Conservation (phyloP, 2,797 vertebrate species). For the Sebastes baramenuke region DNA sequence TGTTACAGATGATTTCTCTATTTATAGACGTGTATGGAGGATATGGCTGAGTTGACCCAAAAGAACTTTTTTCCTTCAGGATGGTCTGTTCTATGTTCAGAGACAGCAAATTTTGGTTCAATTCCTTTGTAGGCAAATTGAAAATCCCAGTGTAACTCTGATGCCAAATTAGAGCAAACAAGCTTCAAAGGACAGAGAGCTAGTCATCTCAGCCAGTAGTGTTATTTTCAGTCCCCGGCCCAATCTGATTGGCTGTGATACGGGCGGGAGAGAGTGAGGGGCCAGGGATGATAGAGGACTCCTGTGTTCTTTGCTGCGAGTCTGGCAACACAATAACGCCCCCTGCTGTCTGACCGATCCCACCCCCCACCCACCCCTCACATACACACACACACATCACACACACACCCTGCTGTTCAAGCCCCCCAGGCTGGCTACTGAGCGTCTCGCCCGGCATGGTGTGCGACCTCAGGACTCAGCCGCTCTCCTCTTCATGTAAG, state of each 20-base stretch:
- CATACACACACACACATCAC: background rate
- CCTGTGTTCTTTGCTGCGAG: constrained; percentile 18
- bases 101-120: constrained; percentile 38
- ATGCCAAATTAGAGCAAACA: constrained; percentile 68
- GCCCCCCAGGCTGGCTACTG: background rate
- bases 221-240: constrained; percentile 35
- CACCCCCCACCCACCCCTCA: background rate
- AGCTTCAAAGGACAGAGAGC: constrained; percentile 37
- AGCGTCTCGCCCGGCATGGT: background rate
- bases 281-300: constrained; percentile 32
- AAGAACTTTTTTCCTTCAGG: constrained; percentile 26
- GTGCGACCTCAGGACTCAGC: constrained; percentile 44
- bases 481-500: constrained; percentile 48
- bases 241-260: constrained; percentile 48
- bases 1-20: constrained; percentile 66
- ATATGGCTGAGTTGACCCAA: constrained; percentile 62
- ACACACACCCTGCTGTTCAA: constrained; percentile 14
- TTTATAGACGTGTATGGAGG: constrained; percentile 65
- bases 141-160: constrained; percentile 51
- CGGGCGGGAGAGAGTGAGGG: constrained; percentile 22
- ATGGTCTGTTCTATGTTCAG: constrained; percentile 69
- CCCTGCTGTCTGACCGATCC: constrained; percentile 69
- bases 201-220: constrained; percentile 13
- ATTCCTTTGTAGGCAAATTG: constrained; percentile 51
- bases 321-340: constrained; percentile 77